A percentile compares a stretch with the other conserved stretches of the same genome.
phyloP scores from a whole-genome alignment of 2,113 vertebrate species.

The Caracal caracal region DNA sequence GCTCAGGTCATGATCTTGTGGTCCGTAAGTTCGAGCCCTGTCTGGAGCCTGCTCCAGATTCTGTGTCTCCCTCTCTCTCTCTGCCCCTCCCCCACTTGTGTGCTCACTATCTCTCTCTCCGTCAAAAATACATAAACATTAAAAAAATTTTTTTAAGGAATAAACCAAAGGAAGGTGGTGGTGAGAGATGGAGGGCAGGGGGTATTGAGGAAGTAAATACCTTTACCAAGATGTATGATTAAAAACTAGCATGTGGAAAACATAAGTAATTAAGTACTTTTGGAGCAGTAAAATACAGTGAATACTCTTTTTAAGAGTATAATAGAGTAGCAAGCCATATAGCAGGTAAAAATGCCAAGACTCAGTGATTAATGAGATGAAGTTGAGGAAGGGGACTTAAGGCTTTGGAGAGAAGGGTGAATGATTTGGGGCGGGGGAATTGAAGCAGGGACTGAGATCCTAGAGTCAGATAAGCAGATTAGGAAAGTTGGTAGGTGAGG shows the following conservation, averaged over 20 bases:
- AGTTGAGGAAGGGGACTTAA: not conserved
- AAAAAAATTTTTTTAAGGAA: too few species aligned
- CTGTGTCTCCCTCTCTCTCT: too few species aligned
- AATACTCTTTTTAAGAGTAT: not conserved
- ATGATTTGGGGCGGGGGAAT: not conserved
- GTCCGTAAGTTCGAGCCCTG: too few species aligned
- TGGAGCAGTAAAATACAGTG: not conserved
- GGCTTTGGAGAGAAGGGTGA: not conserved
- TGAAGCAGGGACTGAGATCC: not conserved
- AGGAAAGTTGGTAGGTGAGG: not conserved
- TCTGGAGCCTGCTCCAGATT: too few species aligned
- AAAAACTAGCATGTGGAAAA: not conserved
- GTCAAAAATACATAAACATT: too few species aligned
- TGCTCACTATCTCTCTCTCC: too few species aligned
- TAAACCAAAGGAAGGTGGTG: not conserved
- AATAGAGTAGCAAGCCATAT: not conserved
- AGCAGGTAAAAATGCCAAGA: not conserved
- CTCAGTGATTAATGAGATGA: not conserved
- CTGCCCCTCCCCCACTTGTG: too few species aligned
- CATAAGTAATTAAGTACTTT: not conserved
- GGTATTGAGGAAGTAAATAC: not conserved
- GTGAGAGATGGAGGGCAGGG: not conserved
- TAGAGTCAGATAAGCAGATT: not conserved
- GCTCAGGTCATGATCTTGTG: too few species aligned
- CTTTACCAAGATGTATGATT: not conserved